Evolutionary conservation across 1,140 invertebrate genomes (phyloP).

Genomic region (Drosophila seguyi): DNA sequence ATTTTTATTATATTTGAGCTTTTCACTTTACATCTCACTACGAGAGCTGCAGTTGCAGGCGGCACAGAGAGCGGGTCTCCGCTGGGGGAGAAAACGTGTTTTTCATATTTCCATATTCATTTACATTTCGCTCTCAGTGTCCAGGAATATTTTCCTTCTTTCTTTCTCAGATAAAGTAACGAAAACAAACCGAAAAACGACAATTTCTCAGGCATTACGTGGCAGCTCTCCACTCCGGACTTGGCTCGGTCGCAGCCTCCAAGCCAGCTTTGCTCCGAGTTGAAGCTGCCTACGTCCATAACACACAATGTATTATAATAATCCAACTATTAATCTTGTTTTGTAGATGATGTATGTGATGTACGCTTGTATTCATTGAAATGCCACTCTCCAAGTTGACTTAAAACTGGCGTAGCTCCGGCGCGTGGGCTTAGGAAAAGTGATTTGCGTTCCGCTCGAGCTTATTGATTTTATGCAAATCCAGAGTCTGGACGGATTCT

Average conservation of each 20-base stretch:
- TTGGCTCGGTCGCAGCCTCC: slow-evolving; percentile 14
- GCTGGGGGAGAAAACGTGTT: slow-evolving; percentile 68
- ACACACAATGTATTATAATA: slow-evolving; percentile 51
- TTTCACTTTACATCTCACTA: slow-evolving; percentile 64
- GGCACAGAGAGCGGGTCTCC: not conserved
- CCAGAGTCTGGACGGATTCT: not conserved
- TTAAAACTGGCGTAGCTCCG: not conserved
- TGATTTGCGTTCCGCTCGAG: slow-evolving; percentile 34
- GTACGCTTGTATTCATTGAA: slow-evolving; percentile 4
- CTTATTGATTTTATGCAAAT: slow-evolving; percentile 45
- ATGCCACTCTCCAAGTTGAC: slow-evolving; percentile 9
- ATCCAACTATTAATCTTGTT: slow-evolving; percentile 76
- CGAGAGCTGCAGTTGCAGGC: slow-evolving; percentile 6
- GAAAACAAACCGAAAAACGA: slow-evolving; percentile 31
- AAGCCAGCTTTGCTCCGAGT: not conserved
- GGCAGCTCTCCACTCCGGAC: slow-evolving; percentile 28
- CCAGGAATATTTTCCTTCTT: slow-evolving; percentile 46
- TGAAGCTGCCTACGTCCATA: slow-evolving; percentile 44
- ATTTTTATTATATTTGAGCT: slow-evolving; percentile 59
- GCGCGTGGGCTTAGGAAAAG: slow-evolving; percentile 30
- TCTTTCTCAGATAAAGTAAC: not conserved
- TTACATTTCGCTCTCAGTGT: slow-evolving; percentile 56
- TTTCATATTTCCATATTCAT: slow-evolving; percentile 75
- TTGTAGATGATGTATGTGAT: slow-evolving; percentile 10
- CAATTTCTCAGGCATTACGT: slow-evolving; percentile 53